Conservation (phyloP, 2,888 invertebrate species). For the Drosophila kanekoi region DNA sequence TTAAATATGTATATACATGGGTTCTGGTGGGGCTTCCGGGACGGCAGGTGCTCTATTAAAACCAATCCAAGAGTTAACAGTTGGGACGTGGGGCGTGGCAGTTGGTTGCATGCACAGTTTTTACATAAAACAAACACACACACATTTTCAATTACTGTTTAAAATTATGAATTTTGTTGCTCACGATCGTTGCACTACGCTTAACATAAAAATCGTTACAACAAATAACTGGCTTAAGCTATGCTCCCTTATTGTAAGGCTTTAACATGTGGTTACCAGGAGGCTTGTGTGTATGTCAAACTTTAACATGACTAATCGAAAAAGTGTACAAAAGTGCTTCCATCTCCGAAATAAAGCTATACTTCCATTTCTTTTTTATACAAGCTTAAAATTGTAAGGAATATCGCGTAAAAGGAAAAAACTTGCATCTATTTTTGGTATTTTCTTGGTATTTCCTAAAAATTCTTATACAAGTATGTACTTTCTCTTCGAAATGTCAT, state of each 20-base stretch:
- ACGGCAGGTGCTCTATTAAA: conserved; percentile 40
- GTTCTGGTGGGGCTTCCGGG: conserved; percentile 10
- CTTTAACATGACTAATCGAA: neutral
- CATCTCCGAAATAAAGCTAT: no score
- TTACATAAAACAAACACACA: conserved; percentile 28
- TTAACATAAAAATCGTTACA: conserved; percentile 15
- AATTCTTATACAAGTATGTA: neutral
- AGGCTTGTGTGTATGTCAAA: neutral
- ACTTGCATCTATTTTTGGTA: no score
- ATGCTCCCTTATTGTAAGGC: neutral
- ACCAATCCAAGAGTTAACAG: conserved; percentile 29
- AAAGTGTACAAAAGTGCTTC: neutral
- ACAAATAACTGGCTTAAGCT: conserved; percentile 23
- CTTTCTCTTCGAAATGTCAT: neutral
- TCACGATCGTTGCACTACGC: conserved; percentile 22
- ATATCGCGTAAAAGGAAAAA: no score
- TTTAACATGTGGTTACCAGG: conserved; percentile 1
- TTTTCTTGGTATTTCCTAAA: no score
- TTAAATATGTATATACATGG: conserved; percentile 22
- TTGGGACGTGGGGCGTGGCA: conserved; percentile 32
- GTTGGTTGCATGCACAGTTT: conserved; percentile 51
- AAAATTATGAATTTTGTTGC: conserved; percentile 15
- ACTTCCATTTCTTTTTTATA: neutral
- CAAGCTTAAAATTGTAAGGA: no score
- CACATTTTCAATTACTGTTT: conserved; percentile 26